Conservation (phyloP, 2,888 invertebrate genomes). For the Drosophila kanekoi region DNA sequence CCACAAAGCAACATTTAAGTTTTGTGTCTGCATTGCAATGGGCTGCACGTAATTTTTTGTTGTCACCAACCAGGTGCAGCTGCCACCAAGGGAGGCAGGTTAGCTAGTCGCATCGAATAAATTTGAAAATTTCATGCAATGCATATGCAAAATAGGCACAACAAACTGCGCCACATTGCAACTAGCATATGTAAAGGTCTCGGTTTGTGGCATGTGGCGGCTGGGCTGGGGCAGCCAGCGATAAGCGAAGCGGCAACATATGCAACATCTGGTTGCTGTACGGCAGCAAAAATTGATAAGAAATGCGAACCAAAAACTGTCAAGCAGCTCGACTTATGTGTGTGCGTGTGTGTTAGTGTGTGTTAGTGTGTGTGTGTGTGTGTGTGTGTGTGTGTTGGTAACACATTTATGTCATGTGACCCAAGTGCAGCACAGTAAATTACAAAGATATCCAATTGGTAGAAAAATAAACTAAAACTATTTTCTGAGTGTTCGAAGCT, state of each 20-base stretch:
- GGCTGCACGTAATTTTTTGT: too few relatives aligned
- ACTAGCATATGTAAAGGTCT: constrained; percentile 32
- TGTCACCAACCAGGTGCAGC: too few relatives aligned
- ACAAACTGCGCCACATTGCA: constrained; percentile 28
- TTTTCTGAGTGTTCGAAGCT: too few relatives aligned
- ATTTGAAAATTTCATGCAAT: constrained; percentile 73
- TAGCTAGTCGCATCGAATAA: constrained; percentile 61
- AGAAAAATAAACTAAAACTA: background rate
- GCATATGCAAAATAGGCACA: constrained; percentile 73
- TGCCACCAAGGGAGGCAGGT: background rate
- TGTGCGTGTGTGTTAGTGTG: background rate
- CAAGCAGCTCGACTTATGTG: constrained; percentile 19
- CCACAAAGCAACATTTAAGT: background rate
- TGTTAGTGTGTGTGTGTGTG: constrained; percentile 11
- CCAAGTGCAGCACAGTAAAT: constrained; percentile 1
- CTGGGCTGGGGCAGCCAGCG: constrained; percentile 24
- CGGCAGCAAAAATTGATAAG: constrained; percentile 55
- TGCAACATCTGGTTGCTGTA: constrained; percentile 14
- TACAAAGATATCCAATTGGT: background rate
- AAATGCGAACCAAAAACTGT: constrained; percentile 46
- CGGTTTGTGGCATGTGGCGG: constrained; percentile 15
- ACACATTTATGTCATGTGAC: constrained; percentile 31
- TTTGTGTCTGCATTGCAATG: too few relatives aligned
- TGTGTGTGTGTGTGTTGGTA: constrained; percentile 11
- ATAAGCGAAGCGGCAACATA: constrained; percentile 51